Percentiles rank a stretch among this genome's conserved stretches.
phyloP scores from a whole-genome alignment of 2,113 vertebrate genomes.

The Microtus pennsylvanicus region DNA sequence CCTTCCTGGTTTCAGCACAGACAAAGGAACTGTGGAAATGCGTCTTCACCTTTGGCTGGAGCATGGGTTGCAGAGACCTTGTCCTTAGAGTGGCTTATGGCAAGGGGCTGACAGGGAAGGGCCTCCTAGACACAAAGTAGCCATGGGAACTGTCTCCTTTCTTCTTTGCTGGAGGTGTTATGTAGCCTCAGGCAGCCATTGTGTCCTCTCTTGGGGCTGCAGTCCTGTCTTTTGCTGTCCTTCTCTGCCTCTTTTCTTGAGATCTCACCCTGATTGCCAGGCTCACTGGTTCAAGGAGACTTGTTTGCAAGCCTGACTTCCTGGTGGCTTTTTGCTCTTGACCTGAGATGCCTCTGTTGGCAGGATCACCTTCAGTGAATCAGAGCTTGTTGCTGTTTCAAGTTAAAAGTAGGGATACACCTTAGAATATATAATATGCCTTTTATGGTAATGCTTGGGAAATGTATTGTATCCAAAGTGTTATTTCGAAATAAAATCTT shows the following conservation, averaged over 20 bases:
- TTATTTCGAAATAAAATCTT: slow-evolving; percentile 77
- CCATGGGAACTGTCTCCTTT: slow-evolving; percentile 60
- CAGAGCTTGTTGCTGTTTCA: slow-evolving; percentile 49
- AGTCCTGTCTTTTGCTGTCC: slow-evolving; percentile 1
- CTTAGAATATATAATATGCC: slow-evolving; percentile 73
- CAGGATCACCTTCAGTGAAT: neutral
- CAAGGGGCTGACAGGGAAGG: slow-evolving; percentile 61
- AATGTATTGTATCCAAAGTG: slow-evolving; percentile 76
- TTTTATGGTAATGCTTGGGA: slow-evolving; percentile 80
- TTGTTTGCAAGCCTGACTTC: neutral
- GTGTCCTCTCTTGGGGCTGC: slow-evolving; percentile 60
- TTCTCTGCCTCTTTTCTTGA: neutral
- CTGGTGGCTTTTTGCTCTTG: neutral
- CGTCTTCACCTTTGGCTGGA: slow-evolving; percentile 52
- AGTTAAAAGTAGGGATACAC: slow-evolving; percentile 78
- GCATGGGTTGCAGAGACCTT: slow-evolving; percentile 11
- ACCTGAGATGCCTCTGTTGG: neutral
- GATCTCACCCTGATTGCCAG: neutral
- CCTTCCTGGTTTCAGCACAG: neutral
- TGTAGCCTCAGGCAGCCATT: slow-evolving; percentile 51
- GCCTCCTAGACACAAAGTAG: slow-evolving; percentile 19
- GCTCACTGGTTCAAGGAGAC: neutral
- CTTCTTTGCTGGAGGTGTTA: slow-evolving; percentile 62
- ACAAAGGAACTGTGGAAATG: neutral
- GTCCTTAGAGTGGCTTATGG: slow-evolving; percentile 54